A percentile compares a stretch with the other conserved stretches of the same genome.
phyloP scores from a whole-genome alignment of 2,888 invertebrate genomes.

The Lamellibrachia satsuma region DNA sequence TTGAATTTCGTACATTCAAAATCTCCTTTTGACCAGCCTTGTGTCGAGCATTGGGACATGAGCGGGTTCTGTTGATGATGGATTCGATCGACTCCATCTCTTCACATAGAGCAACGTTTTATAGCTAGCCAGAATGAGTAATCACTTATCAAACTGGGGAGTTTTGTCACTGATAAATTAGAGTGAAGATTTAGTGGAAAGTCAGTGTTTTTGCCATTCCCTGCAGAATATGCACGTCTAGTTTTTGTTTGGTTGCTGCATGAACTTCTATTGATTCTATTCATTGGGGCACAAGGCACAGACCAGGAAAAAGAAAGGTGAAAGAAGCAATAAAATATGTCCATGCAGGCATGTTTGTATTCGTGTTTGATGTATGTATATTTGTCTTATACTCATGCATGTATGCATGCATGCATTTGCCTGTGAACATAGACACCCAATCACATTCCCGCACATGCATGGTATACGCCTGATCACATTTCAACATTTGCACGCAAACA shows the following conservation, averaged over 20 bases:
- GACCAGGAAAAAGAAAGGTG: not conserved
- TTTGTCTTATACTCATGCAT: not conserved
- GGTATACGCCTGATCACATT: not conserved
- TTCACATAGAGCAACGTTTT: not conserved
- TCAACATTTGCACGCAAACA: not conserved
- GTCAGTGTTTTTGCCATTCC: not conserved
- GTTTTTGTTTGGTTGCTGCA: not conserved
- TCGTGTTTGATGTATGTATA: not conserved
- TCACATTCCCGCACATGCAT: not conserved
- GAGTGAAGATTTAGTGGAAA: not conserved
- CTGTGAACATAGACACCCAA: not conserved
- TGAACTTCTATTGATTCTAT: not conserved
- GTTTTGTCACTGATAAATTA: not conserved
- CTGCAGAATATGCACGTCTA: not conserved
- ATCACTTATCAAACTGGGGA: conserved; percentile 17
- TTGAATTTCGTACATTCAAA: not conserved
- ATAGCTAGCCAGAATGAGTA: not conserved
- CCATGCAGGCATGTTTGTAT: not conserved
- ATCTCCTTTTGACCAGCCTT: not conserved
- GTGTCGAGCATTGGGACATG: not conserved
- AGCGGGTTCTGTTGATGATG: not conserved
- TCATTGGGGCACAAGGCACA: not conserved
- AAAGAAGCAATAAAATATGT: not conserved
- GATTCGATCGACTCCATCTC: not conserved
- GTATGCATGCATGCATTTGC: not conserved